Evolutionary conservation across 2,888 invertebrate species (phyloP).

Genomic region (Cordilura impudica): DNA sequence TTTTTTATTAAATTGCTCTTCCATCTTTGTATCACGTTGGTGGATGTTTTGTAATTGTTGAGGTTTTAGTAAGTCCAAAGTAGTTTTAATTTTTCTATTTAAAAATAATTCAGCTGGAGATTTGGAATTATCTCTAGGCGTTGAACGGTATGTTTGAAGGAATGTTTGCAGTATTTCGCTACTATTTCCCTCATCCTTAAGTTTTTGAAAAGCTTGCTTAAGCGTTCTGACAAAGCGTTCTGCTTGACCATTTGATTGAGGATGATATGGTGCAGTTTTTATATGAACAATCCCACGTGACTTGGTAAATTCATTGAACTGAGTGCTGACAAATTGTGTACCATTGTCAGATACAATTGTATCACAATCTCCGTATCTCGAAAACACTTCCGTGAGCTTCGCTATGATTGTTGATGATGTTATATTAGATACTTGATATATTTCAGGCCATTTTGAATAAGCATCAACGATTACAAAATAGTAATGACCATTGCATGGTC

Average conservation of each 20-base stretch:
- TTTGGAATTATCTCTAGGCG: neutral
- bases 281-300: slow-evolving; percentile 17
- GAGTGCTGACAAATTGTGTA: slow-evolving; percentile 41
- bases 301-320: slow-evolving; percentile 23
- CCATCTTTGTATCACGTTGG: neutral
- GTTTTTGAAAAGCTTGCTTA: slow-evolving; percentile 49
- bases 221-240: slow-evolving; percentile 61
- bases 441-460: slow-evolving; percentile 4
- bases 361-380: slow-evolving; percentile 6
- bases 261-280: slow-evolving; percentile 26
- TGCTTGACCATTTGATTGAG: slow-evolving; percentile 58
- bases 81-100: neutral
- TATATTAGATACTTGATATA: neutral
- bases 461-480: slow-evolving; percentile 17
- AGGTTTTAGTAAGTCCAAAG: too few species aligned
- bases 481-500: slow-evolving; percentile 5
- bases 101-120: slow-evolving; percentile 4
- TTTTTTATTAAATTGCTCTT: neutral
- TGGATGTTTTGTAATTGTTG: neutral
- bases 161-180: neutral
- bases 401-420: slow-evolving; percentile 1
- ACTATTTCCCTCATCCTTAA: slow-evolving; percentile 47
- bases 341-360: slow-evolving; percentile 42
- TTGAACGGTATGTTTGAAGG: neutral
- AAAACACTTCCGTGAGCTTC: neutral